These are phyloP conservation scores for Ictalurus punctatus DNA, from an alignment of 2,113 vertebrate species.

Conservation along the genomic window DNA sequence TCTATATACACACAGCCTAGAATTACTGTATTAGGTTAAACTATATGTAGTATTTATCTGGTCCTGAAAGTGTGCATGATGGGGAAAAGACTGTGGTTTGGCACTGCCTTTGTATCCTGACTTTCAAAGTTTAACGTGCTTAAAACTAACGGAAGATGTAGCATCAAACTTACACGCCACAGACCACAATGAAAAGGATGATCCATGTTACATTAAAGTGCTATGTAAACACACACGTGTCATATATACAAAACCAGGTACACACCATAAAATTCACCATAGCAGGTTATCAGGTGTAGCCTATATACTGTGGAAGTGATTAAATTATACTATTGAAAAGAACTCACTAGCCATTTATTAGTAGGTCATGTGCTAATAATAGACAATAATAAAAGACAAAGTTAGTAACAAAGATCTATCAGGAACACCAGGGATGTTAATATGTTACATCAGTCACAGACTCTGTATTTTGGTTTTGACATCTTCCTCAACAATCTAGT, in stretches of 20 bases:
- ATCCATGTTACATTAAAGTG: not conserved
- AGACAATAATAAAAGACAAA: not conserved
- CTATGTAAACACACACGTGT: not conserved
- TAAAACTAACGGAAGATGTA: not conserved
- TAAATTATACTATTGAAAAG: not conserved
- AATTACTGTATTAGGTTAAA: not conserved
- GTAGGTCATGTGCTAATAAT: not conserved
- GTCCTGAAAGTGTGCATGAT: not conserved
- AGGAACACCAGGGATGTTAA: not conserved
- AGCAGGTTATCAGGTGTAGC: not conserved
- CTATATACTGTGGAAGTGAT: not conserved
- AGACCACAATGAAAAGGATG: not conserved
- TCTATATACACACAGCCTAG: not conserved
- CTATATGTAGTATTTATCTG: not conserved
- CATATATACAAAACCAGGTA: not conserved
- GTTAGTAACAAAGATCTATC: not conserved
- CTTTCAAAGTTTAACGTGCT: not conserved
- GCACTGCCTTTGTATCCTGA: not conserved
- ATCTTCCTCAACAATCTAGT: not conserved
- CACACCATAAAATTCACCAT: not conserved
- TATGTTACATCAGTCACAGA: not conserved
- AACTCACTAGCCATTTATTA: not conserved
- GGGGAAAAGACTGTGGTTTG: not conserved
- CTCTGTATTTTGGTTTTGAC: not conserved
- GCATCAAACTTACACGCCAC: not conserved